Conservation (phyloP, 2,888 invertebrate genomes). For the Orthonevra nobilis region DNA sequence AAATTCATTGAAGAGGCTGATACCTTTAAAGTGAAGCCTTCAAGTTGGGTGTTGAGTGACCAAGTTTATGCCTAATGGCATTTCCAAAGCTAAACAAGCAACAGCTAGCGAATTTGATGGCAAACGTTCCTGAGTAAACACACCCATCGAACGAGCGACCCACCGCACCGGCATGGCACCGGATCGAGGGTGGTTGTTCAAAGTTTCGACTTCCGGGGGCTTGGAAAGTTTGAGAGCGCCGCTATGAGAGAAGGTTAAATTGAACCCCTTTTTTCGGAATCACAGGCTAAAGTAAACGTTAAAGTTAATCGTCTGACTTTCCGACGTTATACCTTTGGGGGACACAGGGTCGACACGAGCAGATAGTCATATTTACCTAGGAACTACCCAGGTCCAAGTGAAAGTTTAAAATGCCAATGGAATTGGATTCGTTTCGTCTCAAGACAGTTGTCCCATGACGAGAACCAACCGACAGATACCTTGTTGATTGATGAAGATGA, state of each 20-base stretch:
- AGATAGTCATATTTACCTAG: conserved; percentile 48
- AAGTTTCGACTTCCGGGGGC: no score
- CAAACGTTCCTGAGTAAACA: conserved; percentile 44
- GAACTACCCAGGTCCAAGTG: conserved; percentile 1
- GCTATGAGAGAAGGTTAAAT: no score
- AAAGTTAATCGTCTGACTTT: conserved; percentile 55
- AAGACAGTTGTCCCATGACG: conserved; percentile 39
- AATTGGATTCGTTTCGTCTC: conserved; percentile 60
- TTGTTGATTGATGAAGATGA: conserved; percentile 67
- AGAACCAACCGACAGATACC: conserved; percentile 9
- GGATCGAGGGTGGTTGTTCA: no score
- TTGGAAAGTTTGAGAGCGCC: neutral
- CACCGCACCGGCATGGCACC: no score
- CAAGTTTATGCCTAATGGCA: conserved; percentile 56
- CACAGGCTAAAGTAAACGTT: conserved; percentile 41
- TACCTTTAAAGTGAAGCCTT: no score
- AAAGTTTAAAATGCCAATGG: conserved; percentile 60
- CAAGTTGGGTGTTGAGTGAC: conserved; percentile 23
- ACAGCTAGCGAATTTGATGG: conserved; percentile 30
- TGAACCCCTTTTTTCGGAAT: conserved; percentile 36
- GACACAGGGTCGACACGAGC: conserved; percentile 24
- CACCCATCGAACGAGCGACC: conserved; percentile 41
- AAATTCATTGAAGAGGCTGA: conserved; percentile 17
- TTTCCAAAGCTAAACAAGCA: conserved; percentile 54
- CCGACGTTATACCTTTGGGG: neutral